Evolutionary conservation across 2,113 vertebrate genomes (phyloP), one percentile per base, ranked within the genome.

Genomic region (Istiophorus platypterus): DNA sequence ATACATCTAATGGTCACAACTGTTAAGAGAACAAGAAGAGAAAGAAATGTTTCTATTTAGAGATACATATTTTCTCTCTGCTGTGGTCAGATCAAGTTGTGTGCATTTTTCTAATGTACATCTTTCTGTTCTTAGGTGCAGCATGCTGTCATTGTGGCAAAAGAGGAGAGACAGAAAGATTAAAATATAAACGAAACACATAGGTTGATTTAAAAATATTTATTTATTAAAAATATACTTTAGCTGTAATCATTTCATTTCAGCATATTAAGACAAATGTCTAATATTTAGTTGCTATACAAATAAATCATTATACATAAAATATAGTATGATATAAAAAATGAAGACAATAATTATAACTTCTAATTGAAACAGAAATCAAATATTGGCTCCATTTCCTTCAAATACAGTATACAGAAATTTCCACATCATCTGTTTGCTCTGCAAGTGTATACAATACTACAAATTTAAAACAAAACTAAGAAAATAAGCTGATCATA

Each of bases 151-250:
- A 45, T 17, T 78, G 29, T 67, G 12, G 7, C n/a, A 52, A 34
- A 68, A 59, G 34, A 76, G 15, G 0, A 42, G 22, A 57, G 3
- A 54, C 3, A 18, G 2, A n/a, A 17, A 39, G 0, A 77, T 42
- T 22, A 78, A 71, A 1, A 31, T 5, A 58, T 3, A 62, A 27
- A 11, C 7, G 3, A 41, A 42, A 62, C 1, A 71, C 47, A 0
- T 12, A 26, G 1, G 17, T 29, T n/a, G 66, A 82, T 77, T 85
- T 49, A 74, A 87, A 88, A 91, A 84, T 31, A 84, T 74, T 84
- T 75, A 77, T 91, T 87, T 88, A 83, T 92, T 78, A 75, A 94
- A 93, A 94, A 93, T 92, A 92, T 45, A 80, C 39, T 81, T 85
- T 26, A 56, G 72, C 20, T 80, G 80, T 66, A 88, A 88, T 92